phyloP scores from a whole-genome alignment of 2,797 vertebrate genomes.

The Percopsis omiscomaycus region DNA sequence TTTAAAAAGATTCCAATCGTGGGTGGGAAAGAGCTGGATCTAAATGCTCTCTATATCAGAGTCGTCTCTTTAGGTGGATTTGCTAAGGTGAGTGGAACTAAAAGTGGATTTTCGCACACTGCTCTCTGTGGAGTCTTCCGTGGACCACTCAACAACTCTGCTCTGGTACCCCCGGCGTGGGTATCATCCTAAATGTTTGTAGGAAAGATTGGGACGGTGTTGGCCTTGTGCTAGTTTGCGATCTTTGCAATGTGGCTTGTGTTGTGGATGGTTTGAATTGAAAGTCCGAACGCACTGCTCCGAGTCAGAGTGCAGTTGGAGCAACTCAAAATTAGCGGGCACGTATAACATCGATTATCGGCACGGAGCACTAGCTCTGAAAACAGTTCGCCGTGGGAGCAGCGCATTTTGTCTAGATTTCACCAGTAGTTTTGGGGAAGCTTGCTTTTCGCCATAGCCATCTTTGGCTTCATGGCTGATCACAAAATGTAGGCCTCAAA shows the following conservation, averaged over 20 bases:
- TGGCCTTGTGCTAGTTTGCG: slow-evolving; percentile 80
- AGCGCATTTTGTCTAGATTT: slow-evolving; percentile 68
- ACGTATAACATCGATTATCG: slow-evolving; percentile 93
- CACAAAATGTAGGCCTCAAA: slow-evolving; percentile 94
- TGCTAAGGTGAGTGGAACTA: slow-evolving; percentile 96
- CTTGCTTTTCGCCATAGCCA: slow-evolving; percentile 84
- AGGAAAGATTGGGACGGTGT: slow-evolving; percentile 44
- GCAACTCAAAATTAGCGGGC: slow-evolving; percentile 97
- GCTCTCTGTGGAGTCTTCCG: slow-evolving; percentile 46
- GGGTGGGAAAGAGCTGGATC: slow-evolving; percentile 98
- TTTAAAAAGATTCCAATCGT: slow-evolving; percentile 98
- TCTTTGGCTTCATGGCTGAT: slow-evolving; percentile 90
- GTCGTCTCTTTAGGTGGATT: slow-evolving; percentile 98
- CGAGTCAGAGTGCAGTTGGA: slow-evolving; percentile 86
- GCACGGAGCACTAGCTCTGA: slow-evolving; percentile 79
- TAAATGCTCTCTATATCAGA: slow-evolving; percentile 96
- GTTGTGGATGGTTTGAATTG: slow-evolving; percentile 75
- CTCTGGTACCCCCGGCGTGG: slow-evolving; percentile 40
- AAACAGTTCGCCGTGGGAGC: slow-evolving; percentile 75
- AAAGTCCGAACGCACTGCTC: slow-evolving; percentile 64
- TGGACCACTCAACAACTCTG: slow-evolving; percentile 58
- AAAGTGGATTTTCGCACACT: slow-evolving; percentile 81
- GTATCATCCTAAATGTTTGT: slow-evolving; percentile 27
- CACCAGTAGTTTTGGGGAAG: slow-evolving; percentile 81
- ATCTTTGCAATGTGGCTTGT: slow-evolving; percentile 77